Evolutionary conservation across 2,888 invertebrate species (phyloP).

Genomic region (Hanleya hanleyi): DNA sequence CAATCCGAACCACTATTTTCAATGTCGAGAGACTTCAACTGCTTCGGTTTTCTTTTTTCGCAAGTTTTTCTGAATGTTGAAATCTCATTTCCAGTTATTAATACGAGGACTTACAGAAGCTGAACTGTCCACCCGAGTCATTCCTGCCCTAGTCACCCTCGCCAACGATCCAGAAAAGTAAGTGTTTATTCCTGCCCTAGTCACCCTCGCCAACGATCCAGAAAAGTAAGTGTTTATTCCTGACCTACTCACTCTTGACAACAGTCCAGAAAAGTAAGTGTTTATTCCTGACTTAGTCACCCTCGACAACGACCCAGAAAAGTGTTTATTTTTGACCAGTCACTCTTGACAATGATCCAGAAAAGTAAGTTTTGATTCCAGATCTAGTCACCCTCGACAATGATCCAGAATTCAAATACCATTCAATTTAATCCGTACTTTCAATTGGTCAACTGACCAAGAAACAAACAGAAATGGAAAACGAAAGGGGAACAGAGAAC

Average conservation of each 20-base stretch:
- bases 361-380: slow-evolving; percentile 79
- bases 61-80: too few species aligned
- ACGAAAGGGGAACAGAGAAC: too few species aligned
- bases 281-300: slow-evolving; percentile 81
- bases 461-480: too few species aligned
- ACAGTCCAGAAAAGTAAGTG: slow-evolving; percentile 80
- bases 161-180: slow-evolving; percentile 82
- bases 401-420: slow-evolving; percentile 81
- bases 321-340: slow-evolving; percentile 78
- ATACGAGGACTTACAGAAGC: slow-evolving; percentile 77
- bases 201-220: slow-evolving; percentile 81
- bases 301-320: slow-evolving; percentile 80
- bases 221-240: slow-evolving; percentile 79
- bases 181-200: slow-evolving; percentile 79
- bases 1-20: too few species aligned
- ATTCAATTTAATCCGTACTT: too few species aligned
- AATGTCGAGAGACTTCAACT: too few species aligned
- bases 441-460: too few species aligned
- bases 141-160: slow-evolving; percentile 82
- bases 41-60: too few species aligned
- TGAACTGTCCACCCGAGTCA: slow-evolving; percentile 78
- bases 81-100: slow-evolving; percentile 71
- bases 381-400: slow-evolving; percentile 82
- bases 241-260: slow-evolving; percentile 82
- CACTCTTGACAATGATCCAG: slow-evolving; percentile 81